Evolutionary conservation across 2,888 invertebrate genomes (phyloP), one percentile per base, ranked within the genome.

Genomic region (Taenaris catops): DNA sequence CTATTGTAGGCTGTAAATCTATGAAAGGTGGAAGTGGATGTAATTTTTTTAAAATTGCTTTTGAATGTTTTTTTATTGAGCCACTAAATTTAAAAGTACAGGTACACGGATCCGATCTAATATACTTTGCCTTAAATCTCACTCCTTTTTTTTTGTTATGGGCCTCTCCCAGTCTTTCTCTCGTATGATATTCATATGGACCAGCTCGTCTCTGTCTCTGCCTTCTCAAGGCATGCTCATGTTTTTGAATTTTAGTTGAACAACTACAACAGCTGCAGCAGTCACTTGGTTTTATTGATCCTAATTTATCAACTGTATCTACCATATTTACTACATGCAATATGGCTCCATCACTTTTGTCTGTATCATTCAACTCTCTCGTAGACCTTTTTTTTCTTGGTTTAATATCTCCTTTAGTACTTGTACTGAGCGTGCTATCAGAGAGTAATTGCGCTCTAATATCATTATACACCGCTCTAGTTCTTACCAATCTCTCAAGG

Each of bases 181-280:
- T 53, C 23, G 49, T 44, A 9, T 26, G 8, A 11, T 41, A 36
- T 18, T 14, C 20, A 4, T 19, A 25, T 3, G 12, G 25, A 16
- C 25, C 46, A 34, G 45, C 26, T 33, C 48, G 46, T 6, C 32
- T 25, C 8, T 50, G 50, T 34, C 39, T 46, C 27, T 50, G 41
- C 25, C 25, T 41, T 41, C 48, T 54, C 38, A 35, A 7, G 7
- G 23, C 4, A 29, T 32, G 25, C 23, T 49, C 41, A 7, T 43
- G 42, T 4, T 44, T 25, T 6, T 43, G 40, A 8, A 36, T 31
- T 43, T 57, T 51, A 1, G 61, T 58, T 27, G 49, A 54, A 44
- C 66, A 74, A 40, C 53, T 57, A 34, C 67, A 72, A 49, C 71
- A 75, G 38, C 65, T 71, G 26, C 70, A 73, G 41, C 67, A 67